phyloP scores from a whole-genome alignment of 2,797 vertebrate species.

The Poecile montanus region DNA sequence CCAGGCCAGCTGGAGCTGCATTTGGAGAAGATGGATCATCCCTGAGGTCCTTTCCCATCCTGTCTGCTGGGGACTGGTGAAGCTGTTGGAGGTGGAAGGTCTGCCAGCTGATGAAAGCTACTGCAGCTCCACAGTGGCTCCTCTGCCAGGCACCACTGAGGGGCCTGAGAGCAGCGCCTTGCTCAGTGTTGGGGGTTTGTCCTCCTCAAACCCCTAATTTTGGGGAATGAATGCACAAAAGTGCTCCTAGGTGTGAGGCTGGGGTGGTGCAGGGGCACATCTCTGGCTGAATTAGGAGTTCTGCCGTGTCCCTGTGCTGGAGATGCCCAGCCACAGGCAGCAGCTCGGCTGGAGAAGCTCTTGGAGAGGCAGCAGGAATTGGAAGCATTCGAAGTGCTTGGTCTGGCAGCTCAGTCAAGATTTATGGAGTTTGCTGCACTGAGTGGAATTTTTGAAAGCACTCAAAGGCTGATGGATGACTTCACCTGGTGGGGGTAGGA shows the following conservation, averaged over 20 bases:
- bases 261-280: background rate
- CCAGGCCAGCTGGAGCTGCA: background rate
- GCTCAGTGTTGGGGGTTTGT: background rate
- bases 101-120: background rate
- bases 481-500: background rate
- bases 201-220: background rate
- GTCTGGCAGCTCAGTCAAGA: background rate
- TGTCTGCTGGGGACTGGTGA: background rate
- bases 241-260: background rate
- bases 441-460: background rate
- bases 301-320: rapidly evolving
- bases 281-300: background rate
- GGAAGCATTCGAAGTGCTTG: background rate
- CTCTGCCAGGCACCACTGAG: background rate
- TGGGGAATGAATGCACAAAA: background rate
- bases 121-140: background rate
- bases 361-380: background rate
- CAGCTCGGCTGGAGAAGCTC: background rate
- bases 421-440: background rate
- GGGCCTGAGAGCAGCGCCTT: background rate
- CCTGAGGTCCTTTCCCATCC: background rate
- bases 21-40: background rate
- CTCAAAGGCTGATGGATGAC: background rate
- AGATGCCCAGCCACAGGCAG: background rate
- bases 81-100: background rate